Evolutionary conservation across 2,888 invertebrate genomes (phyloP).

Genomic region (Phorcus lineatus): DNA sequence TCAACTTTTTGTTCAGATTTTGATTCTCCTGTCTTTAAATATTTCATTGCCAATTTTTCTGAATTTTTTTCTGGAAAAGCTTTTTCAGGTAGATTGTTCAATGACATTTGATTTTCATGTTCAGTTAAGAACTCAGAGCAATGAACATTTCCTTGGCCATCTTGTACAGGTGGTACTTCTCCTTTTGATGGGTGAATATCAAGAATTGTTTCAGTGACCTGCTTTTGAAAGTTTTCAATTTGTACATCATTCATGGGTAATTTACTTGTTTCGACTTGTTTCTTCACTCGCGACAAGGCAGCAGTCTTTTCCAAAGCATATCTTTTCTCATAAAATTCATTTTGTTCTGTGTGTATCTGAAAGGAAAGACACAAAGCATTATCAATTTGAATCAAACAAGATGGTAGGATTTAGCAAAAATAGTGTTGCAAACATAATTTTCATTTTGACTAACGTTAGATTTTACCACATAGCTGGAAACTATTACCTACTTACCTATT

Average conservation of each 20-base stretch:
- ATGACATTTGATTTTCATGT: neutral
- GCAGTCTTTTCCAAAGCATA: slow-evolving; percentile 64
- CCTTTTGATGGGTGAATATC: neutral
- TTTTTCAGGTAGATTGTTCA: neutral
- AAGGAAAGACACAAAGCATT: slow-evolving; percentile 18
- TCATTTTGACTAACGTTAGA: no score
- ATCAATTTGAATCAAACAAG: no score
- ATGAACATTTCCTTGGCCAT: neutral
- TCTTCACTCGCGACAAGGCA: slow-evolving; percentile 41
- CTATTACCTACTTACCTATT: no score
- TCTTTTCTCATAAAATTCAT: slow-evolving; percentile 67
- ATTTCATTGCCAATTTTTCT: neutral
- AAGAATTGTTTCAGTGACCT: neutral
- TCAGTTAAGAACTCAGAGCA: neutral
- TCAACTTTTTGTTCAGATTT: neutral
- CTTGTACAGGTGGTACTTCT: neutral
- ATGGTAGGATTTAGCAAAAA: no score
- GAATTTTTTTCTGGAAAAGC: neutral
- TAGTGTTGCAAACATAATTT: neutral
- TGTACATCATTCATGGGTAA: neutral
- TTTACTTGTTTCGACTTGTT: slow-evolving; percentile 1
- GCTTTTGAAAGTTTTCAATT: neutral
- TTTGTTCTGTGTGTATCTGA: slow-evolving; percentile 61
- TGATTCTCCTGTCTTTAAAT: neutral
- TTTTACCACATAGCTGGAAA: no score